phyloP scores from a whole-genome alignment of 2,888 invertebrate genomes.

The Pollenia amentaria region DNA sequence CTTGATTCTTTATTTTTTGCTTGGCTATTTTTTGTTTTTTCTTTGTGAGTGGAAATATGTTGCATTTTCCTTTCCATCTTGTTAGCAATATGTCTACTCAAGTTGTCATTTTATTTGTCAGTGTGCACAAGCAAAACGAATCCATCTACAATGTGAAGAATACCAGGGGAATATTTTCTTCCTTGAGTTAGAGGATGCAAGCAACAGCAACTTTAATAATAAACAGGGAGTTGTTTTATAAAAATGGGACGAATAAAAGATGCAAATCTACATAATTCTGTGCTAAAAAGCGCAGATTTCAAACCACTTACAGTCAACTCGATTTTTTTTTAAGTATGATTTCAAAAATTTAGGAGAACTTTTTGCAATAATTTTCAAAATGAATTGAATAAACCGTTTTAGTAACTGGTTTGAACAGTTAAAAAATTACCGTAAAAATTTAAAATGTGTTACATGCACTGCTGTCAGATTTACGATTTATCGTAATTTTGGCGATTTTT shows the following conservation, averaged over 20 bases:
- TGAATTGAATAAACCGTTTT: too few relatives aligned
- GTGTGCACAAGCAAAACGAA: constrained; percentile 30
- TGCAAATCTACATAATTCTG: neutral
- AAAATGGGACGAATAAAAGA: constrained; percentile 20
- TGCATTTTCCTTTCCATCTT: constrained; percentile 72
- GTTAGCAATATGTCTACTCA: constrained; percentile 75
- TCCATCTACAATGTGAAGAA: neutral
- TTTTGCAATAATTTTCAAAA: too few relatives aligned
- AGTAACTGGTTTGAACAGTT: too few relatives aligned
- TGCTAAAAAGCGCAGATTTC: too few relatives aligned
- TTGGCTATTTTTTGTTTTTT: neutral
- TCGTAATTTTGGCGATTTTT: too few relatives aligned
- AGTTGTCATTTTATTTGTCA: constrained; percentile 74
- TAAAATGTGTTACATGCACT: too few relatives aligned
- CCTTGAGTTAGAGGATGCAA: neutral
- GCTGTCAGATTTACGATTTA: too few relatives aligned
- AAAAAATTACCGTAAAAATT: too few relatives aligned
- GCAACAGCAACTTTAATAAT: constrained; percentile 36
- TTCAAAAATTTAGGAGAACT: too few relatives aligned
- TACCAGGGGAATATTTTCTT: constrained; percentile 48
- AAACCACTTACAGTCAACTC: neutral
- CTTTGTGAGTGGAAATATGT: constrained; percentile 18
- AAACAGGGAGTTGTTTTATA: constrained; percentile 49
- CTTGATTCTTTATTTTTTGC: constrained; percentile 22
- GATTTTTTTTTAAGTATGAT: neutral